phyloP scores from a whole-genome alignment of 2,888 invertebrate genomes.

The Drosophila anceps region DNA sequence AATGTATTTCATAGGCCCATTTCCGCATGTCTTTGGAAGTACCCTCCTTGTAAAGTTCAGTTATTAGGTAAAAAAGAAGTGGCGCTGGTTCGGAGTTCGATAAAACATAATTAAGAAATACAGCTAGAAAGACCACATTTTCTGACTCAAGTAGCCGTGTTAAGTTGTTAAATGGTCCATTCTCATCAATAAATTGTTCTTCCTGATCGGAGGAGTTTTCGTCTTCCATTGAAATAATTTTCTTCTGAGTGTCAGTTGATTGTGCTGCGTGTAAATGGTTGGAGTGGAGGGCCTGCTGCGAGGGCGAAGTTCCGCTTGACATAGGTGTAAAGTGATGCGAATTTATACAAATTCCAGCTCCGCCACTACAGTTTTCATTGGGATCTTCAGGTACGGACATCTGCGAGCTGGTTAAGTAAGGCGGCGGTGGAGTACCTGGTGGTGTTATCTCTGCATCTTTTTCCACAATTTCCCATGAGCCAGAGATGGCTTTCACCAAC shows the following conservation, averaged over 20 bases:
- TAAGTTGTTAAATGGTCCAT: slow-evolving; percentile 95
- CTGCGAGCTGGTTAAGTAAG: slow-evolving; percentile 87
- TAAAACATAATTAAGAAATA: slow-evolving; percentile 96
- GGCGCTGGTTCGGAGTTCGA: slow-evolving; percentile 92
- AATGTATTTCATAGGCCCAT: slow-evolving; percentile 99
- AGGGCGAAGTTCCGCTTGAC: slow-evolving; percentile 65
- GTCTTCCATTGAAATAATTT: slow-evolving; percentile 98
- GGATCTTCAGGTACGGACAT: slow-evolving; percentile 76
- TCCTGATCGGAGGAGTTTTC: slow-evolving; percentile 96
- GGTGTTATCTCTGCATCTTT: slow-evolving; percentile 87
- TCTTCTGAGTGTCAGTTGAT: slow-evolving; percentile 87
- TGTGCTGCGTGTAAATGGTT: slow-evolving; percentile 83
- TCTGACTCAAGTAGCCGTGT: slow-evolving; percentile 93
- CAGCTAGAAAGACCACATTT: slow-evolving; percentile 93
- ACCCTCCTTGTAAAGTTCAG: slow-evolving; percentile 95
- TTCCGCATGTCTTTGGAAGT: slow-evolving; percentile 96
- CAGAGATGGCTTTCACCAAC: slow-evolving; percentile 83
- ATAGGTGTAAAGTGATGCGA: slow-evolving; percentile 81
- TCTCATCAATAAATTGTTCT: slow-evolving; percentile 91
- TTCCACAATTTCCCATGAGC: slow-evolving; percentile 85
- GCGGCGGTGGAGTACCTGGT: slow-evolving; percentile 95
- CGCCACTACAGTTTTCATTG: slow-evolving; percentile 57
- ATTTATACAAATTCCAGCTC: slow-evolving; percentile 74
- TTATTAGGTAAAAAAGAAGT: slow-evolving; percentile 92
- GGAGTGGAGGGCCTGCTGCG: slow-evolving; percentile 71